Conservation (phyloP, 2,797 vertebrate species). For the Bovichtus variegatus region DNA sequence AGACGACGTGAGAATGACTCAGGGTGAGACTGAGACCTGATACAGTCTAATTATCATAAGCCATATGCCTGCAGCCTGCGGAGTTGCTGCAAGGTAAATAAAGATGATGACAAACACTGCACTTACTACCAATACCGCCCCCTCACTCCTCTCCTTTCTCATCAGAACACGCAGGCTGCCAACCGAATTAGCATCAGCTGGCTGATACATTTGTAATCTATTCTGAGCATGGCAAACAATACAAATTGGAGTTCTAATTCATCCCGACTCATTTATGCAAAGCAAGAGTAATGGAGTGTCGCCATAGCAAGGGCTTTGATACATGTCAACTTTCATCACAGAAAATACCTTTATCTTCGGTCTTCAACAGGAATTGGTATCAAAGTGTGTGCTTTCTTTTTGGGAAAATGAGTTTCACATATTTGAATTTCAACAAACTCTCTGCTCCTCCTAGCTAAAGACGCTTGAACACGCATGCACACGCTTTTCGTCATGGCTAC, state of each 20-base stretch:
- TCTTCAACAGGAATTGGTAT: constrained; percentile 29
- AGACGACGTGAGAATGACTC: constrained; percentile 54
- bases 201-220: constrained; percentile 83
- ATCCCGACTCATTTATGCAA: constrained; percentile 75
- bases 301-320: constrained; percentile 67
- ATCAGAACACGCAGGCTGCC: constrained; percentile 66
- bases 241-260: constrained; percentile 84
- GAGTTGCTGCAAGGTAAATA: constrained; percentile 75
- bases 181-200: constrained; percentile 77
- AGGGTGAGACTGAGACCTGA: constrained; percentile 56
- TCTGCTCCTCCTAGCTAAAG: constrained; percentile 28
- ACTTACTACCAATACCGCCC: constrained; percentile 47
- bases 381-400: constrained; percentile 45
- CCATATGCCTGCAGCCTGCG: constrained; percentile 73
- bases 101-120: constrained; percentile 69
- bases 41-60: constrained; percentile 73
- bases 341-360: constrained; percentile 54
- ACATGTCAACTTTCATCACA: constrained; percentile 51
- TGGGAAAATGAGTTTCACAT: constrained; percentile 40
- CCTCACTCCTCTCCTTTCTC: constrained; percentile 61
- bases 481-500: neutral
- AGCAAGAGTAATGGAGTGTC: constrained; percentile 64
- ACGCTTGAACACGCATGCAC: neutral
- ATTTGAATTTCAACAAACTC: constrained; percentile 50
- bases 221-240: constrained; percentile 81